A percentile compares a stretch with the other conserved stretches of the same genome.
These are phyloP conservation scores for Apostichopus leukothele DNA, from an alignment of 53 echinoderm and acorn worm genomes.

Conservation along the genomic window DNA sequence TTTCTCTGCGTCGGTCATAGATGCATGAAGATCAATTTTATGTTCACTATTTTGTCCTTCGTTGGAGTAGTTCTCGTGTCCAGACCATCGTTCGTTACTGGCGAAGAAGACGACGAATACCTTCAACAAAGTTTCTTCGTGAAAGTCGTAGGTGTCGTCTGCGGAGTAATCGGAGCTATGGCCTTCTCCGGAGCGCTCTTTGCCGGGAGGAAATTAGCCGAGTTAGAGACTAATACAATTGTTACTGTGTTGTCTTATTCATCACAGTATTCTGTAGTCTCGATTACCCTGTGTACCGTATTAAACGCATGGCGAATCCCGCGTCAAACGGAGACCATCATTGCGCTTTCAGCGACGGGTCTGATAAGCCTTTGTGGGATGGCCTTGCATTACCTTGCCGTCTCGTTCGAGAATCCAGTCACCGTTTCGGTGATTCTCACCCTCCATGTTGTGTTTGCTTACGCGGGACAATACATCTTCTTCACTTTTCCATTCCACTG, in stretches of 20 bases:
- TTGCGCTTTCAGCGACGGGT: constrained; percentile 24
- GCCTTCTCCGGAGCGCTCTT: neutral
- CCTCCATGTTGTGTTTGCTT: constrained; percentile 23
- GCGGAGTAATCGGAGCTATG: neutral
- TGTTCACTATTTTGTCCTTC: constrained; percentile 19
- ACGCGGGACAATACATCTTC: constrained; percentile 19
- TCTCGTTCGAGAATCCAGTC: constrained; percentile 32
- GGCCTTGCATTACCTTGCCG: constrained; percentile 24
- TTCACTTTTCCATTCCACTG: constrained; percentile 22
- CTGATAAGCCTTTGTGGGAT: constrained; percentile 16
- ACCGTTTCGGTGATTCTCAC: constrained; percentile 12
- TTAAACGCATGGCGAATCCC: constrained; percentile 9
- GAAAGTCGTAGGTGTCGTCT: neutral
- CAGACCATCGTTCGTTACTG: neutral
- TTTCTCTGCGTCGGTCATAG: neutral
- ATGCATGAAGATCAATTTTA: neutral
- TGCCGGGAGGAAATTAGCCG: constrained; percentile 10
- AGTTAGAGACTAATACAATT: neutral
- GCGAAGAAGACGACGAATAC: neutral
- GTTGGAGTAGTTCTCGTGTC: constrained; percentile 16
- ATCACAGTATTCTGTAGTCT: constrained; percentile 10
- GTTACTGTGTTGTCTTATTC: constrained; percentile 24
- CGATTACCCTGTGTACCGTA: neutral
- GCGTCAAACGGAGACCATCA: neutral
- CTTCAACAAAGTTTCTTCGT: neutral